Evolutionary conservation across 2,113 vertebrate species (phyloP).

Genomic region (Neotragus moschatus): DNA sequence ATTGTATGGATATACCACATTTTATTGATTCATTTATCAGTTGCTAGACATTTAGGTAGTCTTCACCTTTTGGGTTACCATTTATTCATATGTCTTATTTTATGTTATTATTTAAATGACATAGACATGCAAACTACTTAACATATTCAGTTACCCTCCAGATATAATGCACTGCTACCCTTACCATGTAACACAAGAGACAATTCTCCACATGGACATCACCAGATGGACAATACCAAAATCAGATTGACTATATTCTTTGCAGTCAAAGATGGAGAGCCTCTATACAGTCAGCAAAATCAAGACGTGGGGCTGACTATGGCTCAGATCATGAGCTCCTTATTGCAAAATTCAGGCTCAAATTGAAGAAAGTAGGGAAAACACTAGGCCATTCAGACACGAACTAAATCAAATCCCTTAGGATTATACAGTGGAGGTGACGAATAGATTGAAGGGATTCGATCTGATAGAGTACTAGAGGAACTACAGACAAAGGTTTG

Average conservation of each 20-base stretch:
- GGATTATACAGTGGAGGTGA: neutral
- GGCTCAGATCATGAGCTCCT: neutral
- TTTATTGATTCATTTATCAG: neutral
- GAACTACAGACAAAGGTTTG: neutral
- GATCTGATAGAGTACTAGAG: neutral
- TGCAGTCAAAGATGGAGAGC: neutral
- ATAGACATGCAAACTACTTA: neutral
- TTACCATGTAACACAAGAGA: neutral
- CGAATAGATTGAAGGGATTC: neutral
- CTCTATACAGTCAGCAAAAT: neutral
- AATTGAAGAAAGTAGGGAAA: neutral
- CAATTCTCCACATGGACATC: neutral
- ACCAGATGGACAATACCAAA: neutral
- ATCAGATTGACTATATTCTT: neutral
- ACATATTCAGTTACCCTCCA: neutral
- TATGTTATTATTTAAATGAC: neutral
- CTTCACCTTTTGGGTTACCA: neutral
- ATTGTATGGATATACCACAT: neutral
- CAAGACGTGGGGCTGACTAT: neutral
- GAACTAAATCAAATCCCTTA: neutral
- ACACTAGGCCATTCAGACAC: neutral
- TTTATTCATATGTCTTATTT: neutral
- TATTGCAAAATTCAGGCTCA: neutral
- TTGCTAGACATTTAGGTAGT: neutral
- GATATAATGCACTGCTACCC: neutral